Conservation (phyloP, 2,888 invertebrate species). For the Orchesellides sinensis region DNA sequence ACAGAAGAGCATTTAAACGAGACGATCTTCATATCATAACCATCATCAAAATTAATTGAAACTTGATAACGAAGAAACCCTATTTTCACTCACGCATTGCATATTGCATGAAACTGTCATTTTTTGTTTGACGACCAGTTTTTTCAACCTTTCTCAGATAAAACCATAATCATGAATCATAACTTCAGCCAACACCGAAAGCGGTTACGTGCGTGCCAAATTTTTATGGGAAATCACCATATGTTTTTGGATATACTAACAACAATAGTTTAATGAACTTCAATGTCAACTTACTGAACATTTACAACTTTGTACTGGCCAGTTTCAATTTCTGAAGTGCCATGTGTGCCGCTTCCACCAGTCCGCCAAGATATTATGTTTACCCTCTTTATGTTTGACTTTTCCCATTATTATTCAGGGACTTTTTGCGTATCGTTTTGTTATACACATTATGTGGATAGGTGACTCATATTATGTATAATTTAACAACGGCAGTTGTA, state of each 20-base stretch:
- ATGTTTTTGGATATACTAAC: slow-evolving; percentile 8
- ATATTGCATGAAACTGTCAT: not conserved
- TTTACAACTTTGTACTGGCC: not conserved
- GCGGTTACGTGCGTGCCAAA: not conserved
- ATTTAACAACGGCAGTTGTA: too few relatives aligned
- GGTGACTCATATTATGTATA: too few relatives aligned
- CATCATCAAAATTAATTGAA: slow-evolving; percentile 56
- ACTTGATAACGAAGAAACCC: slow-evolving; percentile 29
- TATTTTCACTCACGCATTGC: too few relatives aligned
- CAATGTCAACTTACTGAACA: slow-evolving; percentile 27
- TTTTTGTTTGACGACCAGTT: slow-evolving; percentile 16
- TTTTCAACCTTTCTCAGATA: slow-evolving; percentile 27
- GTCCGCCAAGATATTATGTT: too few relatives aligned
- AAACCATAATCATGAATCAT: too few relatives aligned
- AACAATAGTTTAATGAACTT: not conserved
- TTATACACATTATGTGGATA: too few relatives aligned
- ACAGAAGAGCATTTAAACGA: slow-evolving; percentile 13
- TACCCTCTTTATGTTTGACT: slow-evolving; percentile 16
- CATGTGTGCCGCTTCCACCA: slow-evolving; percentile 37
- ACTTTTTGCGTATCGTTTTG: too few relatives aligned
- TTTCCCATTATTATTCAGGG: too few relatives aligned
- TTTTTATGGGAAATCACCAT: slow-evolving; percentile 33
- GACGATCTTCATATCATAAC: slow-evolving; percentile 24
- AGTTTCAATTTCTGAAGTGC: slow-evolving; percentile 42
- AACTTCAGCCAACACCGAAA: not conserved